Conservation (phyloP, 2,797 vertebrate species). For the Denticeps clupeoides region DNA sequence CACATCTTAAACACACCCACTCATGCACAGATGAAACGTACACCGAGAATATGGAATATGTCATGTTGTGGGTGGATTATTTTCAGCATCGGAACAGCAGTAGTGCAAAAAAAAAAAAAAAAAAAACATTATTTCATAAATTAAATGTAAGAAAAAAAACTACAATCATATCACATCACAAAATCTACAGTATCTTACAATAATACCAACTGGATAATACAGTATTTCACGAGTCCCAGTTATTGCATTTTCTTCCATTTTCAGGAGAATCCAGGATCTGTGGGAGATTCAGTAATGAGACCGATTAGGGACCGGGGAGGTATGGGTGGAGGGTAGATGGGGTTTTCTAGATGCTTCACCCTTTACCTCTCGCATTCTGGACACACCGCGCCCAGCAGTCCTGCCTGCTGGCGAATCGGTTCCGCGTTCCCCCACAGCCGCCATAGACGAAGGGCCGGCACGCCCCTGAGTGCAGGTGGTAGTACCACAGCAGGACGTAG, state of each 20-base stretch:
- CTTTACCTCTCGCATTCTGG: slow-evolving; percentile 32
- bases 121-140: neutral
- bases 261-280: slow-evolving; percentile 30
- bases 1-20: neutral
- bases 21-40: slow-evolving; percentile 3
- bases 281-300: slow-evolving; percentile 12
- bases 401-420: slow-evolving; percentile 60
- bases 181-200: no score
- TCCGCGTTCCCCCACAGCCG: slow-evolving; percentile 71
- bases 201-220: no score
- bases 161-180: neutral
- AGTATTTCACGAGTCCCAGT: no score
- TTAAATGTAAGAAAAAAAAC: slow-evolving; percentile 10
- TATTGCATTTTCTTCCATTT: neutral
- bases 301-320: neutral
- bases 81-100: neutral
- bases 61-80: no score
- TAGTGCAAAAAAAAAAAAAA: neutral
- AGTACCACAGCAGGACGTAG: slow-evolving; percentile 75
- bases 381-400: slow-evolving; percentile 58
- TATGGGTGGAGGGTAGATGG: neutral
- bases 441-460: slow-evolving; percentile 77
- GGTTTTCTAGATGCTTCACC: neutral
- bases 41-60: no score
- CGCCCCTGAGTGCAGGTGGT: slow-evolving; percentile 44